These are phyloP conservation scores for Ladona fulva DNA, from an alignment of 1,140 invertebrate genomes.

Conservation along the genomic window DNA sequence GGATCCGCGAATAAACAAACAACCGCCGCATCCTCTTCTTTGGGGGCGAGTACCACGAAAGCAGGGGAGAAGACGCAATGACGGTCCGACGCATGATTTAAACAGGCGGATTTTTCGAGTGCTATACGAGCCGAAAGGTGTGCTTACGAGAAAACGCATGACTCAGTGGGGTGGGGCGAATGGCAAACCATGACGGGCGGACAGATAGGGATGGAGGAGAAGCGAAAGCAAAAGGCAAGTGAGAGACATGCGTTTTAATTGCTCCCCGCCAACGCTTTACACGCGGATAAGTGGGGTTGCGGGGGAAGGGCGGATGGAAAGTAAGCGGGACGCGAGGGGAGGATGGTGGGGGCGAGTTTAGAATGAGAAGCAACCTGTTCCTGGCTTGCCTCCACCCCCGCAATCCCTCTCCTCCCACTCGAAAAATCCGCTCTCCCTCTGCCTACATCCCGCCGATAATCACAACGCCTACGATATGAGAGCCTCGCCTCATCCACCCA, in stretches of 20 bases:
- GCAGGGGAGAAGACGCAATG: too few species aligned
- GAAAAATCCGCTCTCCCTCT: background rate
- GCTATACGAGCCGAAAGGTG: too few species aligned
- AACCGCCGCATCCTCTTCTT: too few species aligned
- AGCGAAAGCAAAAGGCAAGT: background rate
- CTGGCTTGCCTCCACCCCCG: background rate
- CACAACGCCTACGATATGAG: background rate
- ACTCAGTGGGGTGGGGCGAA: too few species aligned
- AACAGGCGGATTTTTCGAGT: too few species aligned
- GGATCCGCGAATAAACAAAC: too few species aligned
- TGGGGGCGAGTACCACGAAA: too few species aligned
- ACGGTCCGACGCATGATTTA: too few species aligned
- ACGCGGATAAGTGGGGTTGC: background rate
- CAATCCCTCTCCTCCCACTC: background rate
- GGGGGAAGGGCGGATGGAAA: background rate
- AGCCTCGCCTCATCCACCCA: background rate
- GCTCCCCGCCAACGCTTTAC: background rate
- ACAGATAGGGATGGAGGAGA: background rate
- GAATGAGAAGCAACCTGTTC: background rate
- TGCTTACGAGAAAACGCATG: too few species aligned
- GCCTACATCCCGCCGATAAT: background rate
- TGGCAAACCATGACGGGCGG: too few species aligned
- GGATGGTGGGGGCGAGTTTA: too few species aligned
- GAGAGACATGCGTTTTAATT: conserved; percentile 6
- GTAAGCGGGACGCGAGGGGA: background rate